A percentile compares a stretch with the other conserved stretches of the same genome.
These are phyloP conservation scores for Neopelma chrysocephalum DNA, from an alignment of 2,797 vertebrate genomes.

Conservation along the genomic window DNA sequence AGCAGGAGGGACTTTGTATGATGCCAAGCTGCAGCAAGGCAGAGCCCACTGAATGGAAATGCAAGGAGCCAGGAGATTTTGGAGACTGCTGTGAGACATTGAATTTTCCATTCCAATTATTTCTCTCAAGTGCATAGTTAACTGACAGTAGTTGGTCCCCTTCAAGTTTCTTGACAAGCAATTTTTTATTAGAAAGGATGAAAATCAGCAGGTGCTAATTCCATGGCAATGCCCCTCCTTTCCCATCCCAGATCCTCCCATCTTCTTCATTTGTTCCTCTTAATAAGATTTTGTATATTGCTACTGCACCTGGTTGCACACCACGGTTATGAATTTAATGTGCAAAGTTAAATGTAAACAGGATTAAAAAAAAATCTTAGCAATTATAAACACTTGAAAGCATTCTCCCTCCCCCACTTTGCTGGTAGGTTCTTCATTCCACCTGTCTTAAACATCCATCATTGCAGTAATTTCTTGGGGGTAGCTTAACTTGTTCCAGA, in stretches of 20 bases:
- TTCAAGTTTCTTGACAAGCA: constrained; percentile 27
- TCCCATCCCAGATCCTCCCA: not conserved
- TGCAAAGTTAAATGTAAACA: constrained; percentile 49
- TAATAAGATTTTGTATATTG: constrained; percentile 37
- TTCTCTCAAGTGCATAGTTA: constrained; percentile 3
- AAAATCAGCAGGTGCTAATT: constrained; percentile 53
- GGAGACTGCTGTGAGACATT: not conserved
- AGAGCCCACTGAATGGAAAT: not conserved
- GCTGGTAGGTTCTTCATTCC: not conserved
- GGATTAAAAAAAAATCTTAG: not conserved
- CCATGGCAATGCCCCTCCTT: not conserved
- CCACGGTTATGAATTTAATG: not conserved
- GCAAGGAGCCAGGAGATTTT: not conserved
- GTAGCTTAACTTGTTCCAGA: not conserved
- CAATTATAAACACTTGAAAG: constrained; percentile 20
- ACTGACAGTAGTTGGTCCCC: not conserved
- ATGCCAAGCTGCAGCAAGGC: not conserved
- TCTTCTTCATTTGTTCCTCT: constrained; percentile 8
- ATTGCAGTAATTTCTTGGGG: not conserved
- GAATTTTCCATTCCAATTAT: constrained; percentile 9
- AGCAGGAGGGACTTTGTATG: not conserved
- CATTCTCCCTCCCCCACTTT: not conserved
- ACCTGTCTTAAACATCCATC: not conserved
- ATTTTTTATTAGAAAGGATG: constrained; percentile 3
- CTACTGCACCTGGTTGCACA: not conserved